Evolutionary conservation across 1,140 invertebrate species (phyloP).

Genomic region (Chironomus striatipennis): DNA sequence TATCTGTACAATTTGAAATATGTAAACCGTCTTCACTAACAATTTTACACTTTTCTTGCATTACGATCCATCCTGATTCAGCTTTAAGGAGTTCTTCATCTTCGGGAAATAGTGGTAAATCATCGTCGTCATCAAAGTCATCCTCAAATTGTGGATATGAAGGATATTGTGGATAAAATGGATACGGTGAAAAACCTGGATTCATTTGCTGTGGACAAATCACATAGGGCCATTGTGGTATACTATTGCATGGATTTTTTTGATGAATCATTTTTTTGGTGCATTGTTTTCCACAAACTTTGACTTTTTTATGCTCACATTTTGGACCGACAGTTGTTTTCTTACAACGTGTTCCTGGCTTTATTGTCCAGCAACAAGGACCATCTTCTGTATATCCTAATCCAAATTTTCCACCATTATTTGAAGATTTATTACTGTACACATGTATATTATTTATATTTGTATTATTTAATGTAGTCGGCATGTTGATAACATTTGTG

Average conservation of each 20-base stretch:
- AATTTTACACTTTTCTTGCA: conserved; percentile 27
- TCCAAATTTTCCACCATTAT: conserved; percentile 34
- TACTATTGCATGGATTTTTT: not conserved
- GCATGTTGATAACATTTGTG: conserved; percentile 32
- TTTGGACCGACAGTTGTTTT: not conserved
- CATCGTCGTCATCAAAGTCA: not conserved
- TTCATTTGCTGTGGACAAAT: not conserved
- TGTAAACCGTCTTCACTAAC: conserved; percentile 27
- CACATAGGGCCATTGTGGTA: not conserved
- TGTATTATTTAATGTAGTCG: conserved; percentile 28
- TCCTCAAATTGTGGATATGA: not conserved
- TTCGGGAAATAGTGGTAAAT: not conserved
- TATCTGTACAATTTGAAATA: conserved; percentile 28
- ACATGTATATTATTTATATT: conserved; percentile 31
- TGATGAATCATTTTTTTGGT: conserved; percentile 32
- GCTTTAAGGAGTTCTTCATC: not conserved
- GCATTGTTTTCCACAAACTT: conserved; percentile 33
- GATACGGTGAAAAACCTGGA: not conserved
- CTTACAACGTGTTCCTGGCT: not conserved
- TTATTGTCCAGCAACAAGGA: conserved; percentile 33
- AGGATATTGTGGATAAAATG: not conserved
- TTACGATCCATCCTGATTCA: conserved; percentile 26
- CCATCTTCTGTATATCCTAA: conserved; percentile 34
- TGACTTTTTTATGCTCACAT: conserved; percentile 28
- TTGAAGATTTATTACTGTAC: conserved; percentile 33